phyloP scores from a whole-genome alignment of 2,888 invertebrate genomes.

The Scelioninae gen. 2 region DNA sequence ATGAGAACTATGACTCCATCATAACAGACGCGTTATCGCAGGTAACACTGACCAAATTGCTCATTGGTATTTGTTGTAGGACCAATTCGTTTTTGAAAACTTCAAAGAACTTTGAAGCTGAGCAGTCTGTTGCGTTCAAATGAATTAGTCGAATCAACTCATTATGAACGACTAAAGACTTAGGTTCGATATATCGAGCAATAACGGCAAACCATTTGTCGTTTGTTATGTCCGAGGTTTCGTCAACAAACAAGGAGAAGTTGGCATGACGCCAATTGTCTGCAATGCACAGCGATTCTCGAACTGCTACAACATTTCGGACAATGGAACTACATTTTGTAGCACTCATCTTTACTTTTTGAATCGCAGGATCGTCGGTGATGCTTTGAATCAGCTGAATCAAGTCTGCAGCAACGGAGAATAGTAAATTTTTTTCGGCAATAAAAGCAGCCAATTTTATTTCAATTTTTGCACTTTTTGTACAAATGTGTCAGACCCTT shows the following conservation, averaged over 20 bases:
- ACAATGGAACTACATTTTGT: slow-evolving; percentile 35
- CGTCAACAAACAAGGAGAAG: slow-evolving; percentile 16
- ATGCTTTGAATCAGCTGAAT: slow-evolving; percentile 40
- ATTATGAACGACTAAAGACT: slow-evolving; percentile 3
- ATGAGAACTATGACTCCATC: neutral
- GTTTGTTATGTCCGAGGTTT: slow-evolving; percentile 16
- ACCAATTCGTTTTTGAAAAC: too few relatives aligned
- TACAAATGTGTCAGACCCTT: neutral
- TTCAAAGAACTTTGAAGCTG: too few relatives aligned
- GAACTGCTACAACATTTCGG: neutral
- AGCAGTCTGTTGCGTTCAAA: slow-evolving; percentile 53
- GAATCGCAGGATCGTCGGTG: slow-evolving; percentile 35
- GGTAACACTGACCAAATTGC: neutral
- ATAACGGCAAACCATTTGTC: slow-evolving; percentile 14
- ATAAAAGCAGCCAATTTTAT: slow-evolving; percentile 43
- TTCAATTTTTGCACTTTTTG: slow-evolving; percentile 17
- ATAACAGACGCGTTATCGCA: neutral
- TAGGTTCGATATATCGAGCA: slow-evolving; percentile 46
- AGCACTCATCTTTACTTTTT: slow-evolving; percentile 35
- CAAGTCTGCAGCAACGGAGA: slow-evolving; percentile 13
- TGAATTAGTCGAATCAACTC: slow-evolving; percentile 40
- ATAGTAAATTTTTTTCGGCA: slow-evolving; percentile 48
- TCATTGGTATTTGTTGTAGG: too few relatives aligned
- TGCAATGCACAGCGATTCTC: neutral
- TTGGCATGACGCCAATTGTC: slow-evolving; percentile 11